Evolutionary conservation across 2,797 vertebrate species (phyloP).

Genomic region (Tachyglossus aculeatus): DNA sequence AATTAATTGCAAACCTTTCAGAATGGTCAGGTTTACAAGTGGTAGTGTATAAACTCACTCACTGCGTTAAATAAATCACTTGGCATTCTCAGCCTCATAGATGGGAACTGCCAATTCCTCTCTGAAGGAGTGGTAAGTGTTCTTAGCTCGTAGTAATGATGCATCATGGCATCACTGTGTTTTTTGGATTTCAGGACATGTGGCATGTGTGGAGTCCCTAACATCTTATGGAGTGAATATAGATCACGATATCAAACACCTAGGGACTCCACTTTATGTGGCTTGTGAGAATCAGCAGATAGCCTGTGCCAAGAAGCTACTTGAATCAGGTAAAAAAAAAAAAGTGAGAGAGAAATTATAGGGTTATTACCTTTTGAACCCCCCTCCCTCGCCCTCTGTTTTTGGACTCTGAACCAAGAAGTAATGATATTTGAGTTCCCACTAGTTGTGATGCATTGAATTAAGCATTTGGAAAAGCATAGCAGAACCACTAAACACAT

Average conservation of each 20-base stretch:
- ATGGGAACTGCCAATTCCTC: not conserved
- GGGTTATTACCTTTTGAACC: too few relatives aligned
- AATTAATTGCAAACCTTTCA: not conserved
- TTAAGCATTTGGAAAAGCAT: too few relatives aligned
- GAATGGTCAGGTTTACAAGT: not conserved
- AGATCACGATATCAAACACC: constrained; percentile 74
- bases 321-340: constrained; percentile 80
- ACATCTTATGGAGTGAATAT: constrained; percentile 73
- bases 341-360: too few relatives aligned
- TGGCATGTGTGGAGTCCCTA: constrained; percentile 79
- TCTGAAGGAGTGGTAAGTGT: not conserved
- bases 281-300: constrained; percentile 83
- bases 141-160: not conserved
- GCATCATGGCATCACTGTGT: constrained; percentile 8
- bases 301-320: constrained; percentile 79
- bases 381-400: too few relatives aligned
- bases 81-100: not conserved
- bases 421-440: too few relatives aligned
- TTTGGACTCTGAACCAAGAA: too few relatives aligned
- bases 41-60: not conserved
- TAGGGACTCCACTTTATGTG: constrained; percentile 83
- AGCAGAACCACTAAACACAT: too few relatives aligned
- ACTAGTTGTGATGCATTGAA: too few relatives aligned
- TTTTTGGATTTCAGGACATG: constrained; percentile 76
- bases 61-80: not conserved